These are phyloP conservation scores for Onychomys leucogaster DNA, from an alignment of 2,797 vertebrate species.

Conservation along the genomic window DNA sequence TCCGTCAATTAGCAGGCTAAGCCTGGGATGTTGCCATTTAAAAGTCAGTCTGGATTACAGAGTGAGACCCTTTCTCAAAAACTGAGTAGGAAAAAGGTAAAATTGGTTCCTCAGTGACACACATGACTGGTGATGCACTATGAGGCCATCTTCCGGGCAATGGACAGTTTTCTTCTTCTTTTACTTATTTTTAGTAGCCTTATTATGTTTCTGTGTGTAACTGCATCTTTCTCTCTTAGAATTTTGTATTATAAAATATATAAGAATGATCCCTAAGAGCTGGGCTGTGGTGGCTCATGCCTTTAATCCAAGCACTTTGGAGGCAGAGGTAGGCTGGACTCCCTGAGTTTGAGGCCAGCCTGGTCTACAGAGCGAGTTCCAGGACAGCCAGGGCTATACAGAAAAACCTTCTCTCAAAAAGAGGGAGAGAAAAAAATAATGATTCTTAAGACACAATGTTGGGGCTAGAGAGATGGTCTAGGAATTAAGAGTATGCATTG, in stretches of 20 bases:
- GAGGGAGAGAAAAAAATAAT: not conserved
- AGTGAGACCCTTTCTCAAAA: no score
- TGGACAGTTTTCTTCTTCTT: not conserved
- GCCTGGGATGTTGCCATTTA: not conserved
- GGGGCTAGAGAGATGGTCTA: not conserved
- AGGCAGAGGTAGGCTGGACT: not conserved
- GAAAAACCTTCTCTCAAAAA: not conserved
- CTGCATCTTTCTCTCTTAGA: not conserved
- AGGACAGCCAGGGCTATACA: not conserved
- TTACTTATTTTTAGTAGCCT: not conserved
- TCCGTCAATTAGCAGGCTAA: not conserved
- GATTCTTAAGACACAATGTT: not conserved
- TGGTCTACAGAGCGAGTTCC: not conserved
- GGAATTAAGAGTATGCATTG: not conserved
- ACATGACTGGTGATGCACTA: not conserved
- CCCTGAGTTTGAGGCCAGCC: not conserved
- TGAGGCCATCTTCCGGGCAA: not conserved
- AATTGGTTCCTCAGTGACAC: not conserved
- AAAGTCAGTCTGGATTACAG: not conserved
- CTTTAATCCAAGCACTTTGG: not conserved
- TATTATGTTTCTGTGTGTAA: not conserved
- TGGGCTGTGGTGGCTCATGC: not conserved
- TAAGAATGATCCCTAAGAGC: constrained; percentile 31
- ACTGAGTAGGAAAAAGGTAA: no score
- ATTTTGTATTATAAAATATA: constrained; percentile 28